These are phyloP conservation scores for Mesocricetus auratus DNA, from an alignment of 2,113 vertebrate genomes.

Conservation along the genomic window DNA sequence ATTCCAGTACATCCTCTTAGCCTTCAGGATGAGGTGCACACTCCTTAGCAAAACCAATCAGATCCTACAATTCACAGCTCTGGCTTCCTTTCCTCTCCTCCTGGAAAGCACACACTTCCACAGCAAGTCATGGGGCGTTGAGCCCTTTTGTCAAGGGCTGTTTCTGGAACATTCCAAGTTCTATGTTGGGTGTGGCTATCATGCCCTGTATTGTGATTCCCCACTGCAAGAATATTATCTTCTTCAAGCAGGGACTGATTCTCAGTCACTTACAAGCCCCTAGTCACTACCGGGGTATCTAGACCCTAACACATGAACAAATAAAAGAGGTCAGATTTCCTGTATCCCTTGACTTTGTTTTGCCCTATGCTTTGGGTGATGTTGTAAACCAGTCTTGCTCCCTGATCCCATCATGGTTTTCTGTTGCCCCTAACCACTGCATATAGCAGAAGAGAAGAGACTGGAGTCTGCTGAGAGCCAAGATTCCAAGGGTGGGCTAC, in stretches of 20 bases:
- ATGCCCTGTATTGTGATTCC: background rate
- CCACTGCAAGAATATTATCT: accelerated
- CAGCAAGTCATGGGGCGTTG: accelerated
- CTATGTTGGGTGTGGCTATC: background rate
- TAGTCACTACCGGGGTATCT: background rate
- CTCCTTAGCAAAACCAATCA: background rate
- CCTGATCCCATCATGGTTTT: too few relatives aligned
- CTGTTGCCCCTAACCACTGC: background rate
- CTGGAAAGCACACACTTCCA: background rate
- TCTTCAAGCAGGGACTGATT: background rate
- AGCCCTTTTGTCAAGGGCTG: background rate
- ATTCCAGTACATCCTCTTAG: background rate
- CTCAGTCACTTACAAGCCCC: background rate
- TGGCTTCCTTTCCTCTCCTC: background rate
- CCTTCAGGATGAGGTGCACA: background rate
- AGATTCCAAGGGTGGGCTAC: background rate
- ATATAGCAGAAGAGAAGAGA: background rate
- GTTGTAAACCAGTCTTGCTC: background rate
- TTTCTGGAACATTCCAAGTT: background rate
- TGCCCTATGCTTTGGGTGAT: background rate
- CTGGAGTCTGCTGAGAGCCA: background rate
- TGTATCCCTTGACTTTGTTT: background rate
- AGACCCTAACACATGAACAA: background rate
- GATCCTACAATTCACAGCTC: background rate
- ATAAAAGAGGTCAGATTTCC: background rate